phyloP scores from a whole-genome alignment of 2,797 vertebrate genomes.

The Anolis apletophallus region DNA sequence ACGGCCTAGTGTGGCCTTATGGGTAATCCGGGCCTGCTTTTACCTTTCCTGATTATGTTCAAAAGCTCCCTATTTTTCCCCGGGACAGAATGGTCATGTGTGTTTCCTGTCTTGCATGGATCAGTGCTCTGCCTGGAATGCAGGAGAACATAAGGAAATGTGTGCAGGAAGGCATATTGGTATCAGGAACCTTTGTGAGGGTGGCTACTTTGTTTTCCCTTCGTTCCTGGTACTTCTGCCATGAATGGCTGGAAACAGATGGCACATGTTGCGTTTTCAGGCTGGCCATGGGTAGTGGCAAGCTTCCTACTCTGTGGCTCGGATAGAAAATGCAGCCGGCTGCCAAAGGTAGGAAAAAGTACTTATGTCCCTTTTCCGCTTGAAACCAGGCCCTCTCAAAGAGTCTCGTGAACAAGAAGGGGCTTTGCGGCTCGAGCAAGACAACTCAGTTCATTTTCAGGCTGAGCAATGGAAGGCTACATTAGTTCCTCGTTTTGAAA shows the following conservation, averaged over 20 bases:
- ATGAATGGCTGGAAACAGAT: neutral
- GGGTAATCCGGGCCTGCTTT: too few species aligned
- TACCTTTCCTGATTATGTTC: neutral
- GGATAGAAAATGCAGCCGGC: neutral
- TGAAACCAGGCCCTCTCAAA: neutral
- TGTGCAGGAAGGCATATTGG: neutral
- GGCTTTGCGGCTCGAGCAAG: neutral
- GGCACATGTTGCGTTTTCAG: neutral
- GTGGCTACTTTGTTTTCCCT: neutral
- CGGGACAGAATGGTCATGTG: neutral
- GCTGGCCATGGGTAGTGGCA: neutral
- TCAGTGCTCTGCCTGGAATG: neutral
- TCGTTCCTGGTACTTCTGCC: neutral
- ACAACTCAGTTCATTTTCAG: neutral
- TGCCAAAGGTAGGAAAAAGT: neutral
- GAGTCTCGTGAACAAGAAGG: neutral
- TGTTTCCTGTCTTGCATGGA: neutral
- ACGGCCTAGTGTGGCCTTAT: too few species aligned
- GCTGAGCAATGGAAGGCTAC: neutral
- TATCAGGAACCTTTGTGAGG: neutral
- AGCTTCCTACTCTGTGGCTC: neutral
- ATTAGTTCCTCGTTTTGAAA: neutral
- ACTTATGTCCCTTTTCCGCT: neutral
- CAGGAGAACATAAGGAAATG: neutral
- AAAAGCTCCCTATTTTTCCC: neutral